Base-by-base conservation (phyloP, 2,797 vertebrate genomes). In the Smutsia gigantea region DNA sequence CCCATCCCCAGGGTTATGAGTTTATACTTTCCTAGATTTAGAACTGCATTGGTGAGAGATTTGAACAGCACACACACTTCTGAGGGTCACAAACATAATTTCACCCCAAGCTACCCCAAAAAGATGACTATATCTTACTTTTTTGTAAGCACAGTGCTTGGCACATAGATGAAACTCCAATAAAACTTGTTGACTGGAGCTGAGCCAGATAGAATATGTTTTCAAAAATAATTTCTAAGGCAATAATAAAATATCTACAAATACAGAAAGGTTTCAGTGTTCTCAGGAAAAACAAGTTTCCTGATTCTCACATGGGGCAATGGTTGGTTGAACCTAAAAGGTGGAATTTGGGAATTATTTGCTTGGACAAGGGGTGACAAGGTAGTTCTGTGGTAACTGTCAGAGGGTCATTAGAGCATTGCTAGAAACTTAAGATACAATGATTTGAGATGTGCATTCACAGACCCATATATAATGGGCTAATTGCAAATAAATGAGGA, bases 141-240 rank as follows among this genome's bases (percentile, higher is more conserved):
- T 82, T 92, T 75, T 81, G 31, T 86, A 39, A 63, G 23, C 34
- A 55, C 46, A 46, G 74, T 39, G 5, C 68, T 85, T 92, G 69
- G 31, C n/a, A 75, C 15, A 10, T 31, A 53, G 53, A 55, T 31
- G 85, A 15, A 78, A 49, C 25, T 19, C 34, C n/a, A 61, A 18
- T 87, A 84, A 82, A 82, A 55, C 53, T 81, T 64, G 9, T 46
- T 34, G 57, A 61, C 72, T 53, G 37, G 42, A 94, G 63, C 9
- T 64, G 27, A 84, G 59, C 34, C n/a, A 51, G 27, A 37, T 23
- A n/a, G 57, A 81, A 77, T 29, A 27, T 82, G 46, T 68, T 84
- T 85, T 77, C 57, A 95, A 64, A 71, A 95, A 57, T 51, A 86
- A 86, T n/a, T 86, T 89, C 23, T 55, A 89, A 92, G 79, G 59